Evolutionary conservation across 2,113 vertebrate species (phyloP).

Genomic region (Lynx canadensis): DNA sequence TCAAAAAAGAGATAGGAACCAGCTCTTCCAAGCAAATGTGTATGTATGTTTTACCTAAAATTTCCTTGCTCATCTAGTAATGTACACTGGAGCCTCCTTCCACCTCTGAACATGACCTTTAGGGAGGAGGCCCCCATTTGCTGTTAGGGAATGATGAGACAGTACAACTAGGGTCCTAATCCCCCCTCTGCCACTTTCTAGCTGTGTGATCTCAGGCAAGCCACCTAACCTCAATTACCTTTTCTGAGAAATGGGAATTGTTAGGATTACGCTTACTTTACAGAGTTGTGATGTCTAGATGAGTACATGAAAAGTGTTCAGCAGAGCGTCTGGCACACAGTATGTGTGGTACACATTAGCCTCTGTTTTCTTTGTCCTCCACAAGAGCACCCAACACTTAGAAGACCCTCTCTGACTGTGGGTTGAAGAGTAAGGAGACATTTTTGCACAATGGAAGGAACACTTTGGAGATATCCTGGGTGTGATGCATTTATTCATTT

Average conservation of each 20-base stretch:
- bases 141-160: neutral
- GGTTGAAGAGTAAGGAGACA: neutral
- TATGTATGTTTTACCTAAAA: neutral
- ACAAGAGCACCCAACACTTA: neutral
- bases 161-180: neutral
- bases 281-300: neutral
- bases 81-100: neutral
- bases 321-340: rapidly evolving
- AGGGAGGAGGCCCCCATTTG: neutral
- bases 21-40: neutral
- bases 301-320: neutral
- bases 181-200: neutral
- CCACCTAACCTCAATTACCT: neutral
- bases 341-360: neutral
- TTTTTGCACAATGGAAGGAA: neutral
- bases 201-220: neutral
- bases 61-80: neutral
- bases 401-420: neutral
- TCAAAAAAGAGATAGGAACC: neutral
- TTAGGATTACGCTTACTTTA: neutral
- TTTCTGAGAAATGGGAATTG: neutral
- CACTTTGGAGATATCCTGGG: neutral
- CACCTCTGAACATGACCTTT: neutral
- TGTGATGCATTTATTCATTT: neutral
- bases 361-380: neutral